Evolutionary conservation across 2,113 vertebrate species (phyloP).

Genomic region (Fulica atra): DNA sequence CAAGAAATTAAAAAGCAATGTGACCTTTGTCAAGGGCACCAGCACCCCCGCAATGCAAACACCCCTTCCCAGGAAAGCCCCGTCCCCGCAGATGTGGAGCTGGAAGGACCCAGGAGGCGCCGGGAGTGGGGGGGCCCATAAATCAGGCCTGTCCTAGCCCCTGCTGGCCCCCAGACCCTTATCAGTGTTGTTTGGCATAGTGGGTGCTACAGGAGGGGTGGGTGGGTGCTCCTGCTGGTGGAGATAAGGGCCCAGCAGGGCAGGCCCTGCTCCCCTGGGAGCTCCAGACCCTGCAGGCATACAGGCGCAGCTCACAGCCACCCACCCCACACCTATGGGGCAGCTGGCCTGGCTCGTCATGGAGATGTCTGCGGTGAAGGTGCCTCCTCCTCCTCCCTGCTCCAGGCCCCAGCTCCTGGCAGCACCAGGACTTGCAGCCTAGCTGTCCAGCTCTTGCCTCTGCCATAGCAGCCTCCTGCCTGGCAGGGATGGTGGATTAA

Average conservation of each 20-base stretch:
- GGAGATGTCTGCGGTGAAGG: neutral
- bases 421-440: neutral
- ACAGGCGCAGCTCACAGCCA: rapidly evolving
- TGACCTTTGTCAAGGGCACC: slow-evolving; percentile 65
- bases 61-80: slow-evolving; percentile 46
- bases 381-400: neutral
- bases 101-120: neutral
- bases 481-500: neutral
- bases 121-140: neutral
- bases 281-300: neutral
- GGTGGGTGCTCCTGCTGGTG: neutral
- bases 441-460: neutral
- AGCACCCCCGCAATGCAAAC: slow-evolving; percentile 47
- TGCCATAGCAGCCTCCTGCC: neutral
- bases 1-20: slow-evolving; percentile 80
- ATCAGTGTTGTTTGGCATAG: neutral
- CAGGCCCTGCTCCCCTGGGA: neutral
- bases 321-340: rapidly evolving
- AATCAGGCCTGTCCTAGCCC: neutral
- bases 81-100: neutral
- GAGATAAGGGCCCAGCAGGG: neutral
- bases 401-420: neutral
- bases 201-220: neutral
- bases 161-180: neutral
- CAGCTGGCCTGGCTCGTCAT: neutral